Conservation (phyloP, 1,140 invertebrate genomes). For the Meloidogyne floridensis region DNA sequence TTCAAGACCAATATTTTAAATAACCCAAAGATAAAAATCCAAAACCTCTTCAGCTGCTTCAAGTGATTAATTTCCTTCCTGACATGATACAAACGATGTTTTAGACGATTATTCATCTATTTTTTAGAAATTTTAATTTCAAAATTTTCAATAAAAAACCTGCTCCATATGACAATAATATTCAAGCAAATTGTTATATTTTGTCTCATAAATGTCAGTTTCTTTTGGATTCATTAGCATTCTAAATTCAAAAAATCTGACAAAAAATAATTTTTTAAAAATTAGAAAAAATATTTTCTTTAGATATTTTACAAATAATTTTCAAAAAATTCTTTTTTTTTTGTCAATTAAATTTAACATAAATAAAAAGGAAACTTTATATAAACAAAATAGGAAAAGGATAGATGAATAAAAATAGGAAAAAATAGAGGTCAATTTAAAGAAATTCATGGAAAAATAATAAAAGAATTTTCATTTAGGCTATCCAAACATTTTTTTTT, state of each 20-base stretch:
- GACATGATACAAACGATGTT: constrained; percentile 33
- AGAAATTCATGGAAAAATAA: no score
- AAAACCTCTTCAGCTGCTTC: constrained; percentile 38
- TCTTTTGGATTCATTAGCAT: constrained; percentile 5
- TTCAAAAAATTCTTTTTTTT: no score
- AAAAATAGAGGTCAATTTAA: no score
- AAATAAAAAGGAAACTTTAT: no score
- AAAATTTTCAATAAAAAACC: neutral
- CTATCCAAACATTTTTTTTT: no score
- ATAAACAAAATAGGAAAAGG: no score
- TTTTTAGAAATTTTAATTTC: neutral
- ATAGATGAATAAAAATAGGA: no score
- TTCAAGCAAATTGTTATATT: constrained; percentile 21
- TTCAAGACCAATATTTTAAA: no score
- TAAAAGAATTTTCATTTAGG: no score
- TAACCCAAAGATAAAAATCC: neutral
- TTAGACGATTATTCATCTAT: constrained; percentile 30
- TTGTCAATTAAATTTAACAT: no score
- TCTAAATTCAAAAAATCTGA: neutral
- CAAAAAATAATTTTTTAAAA: neutral
- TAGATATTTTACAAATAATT: no score
- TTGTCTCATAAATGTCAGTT: neutral
- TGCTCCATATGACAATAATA: constrained; percentile 29
- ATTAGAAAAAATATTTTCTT: neutral
- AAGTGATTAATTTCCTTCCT: constrained; percentile 42